Evolutionary conservation across 1,140 invertebrate genomes (phyloP), one percentile per base, ranked within the genome.

Genomic region (Tetragonula clypearis): DNA sequence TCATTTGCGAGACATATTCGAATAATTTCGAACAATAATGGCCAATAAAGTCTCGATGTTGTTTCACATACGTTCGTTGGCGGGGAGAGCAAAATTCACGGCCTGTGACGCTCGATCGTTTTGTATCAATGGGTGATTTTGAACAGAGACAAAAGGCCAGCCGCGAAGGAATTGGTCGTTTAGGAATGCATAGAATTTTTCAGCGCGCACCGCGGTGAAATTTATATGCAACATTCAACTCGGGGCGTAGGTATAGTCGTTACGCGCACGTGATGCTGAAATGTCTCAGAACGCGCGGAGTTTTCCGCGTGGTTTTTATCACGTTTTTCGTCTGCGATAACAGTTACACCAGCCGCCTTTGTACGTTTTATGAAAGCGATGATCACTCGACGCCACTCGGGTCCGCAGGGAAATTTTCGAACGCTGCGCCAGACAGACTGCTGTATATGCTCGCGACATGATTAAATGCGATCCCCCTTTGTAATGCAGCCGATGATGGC

Each of bases 131-230:
- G 41, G 2, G 26, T 23, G 21, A 66, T 56, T 53, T 55, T 23
- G 0, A 66, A 55, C 26, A n/a, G 41, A 82, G 80, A 76, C 56
- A 60, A 74, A 74, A 49, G 41, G 41, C 41, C 21, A 11, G 4
- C 5, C 55, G 26, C 21, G 30, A 58, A n/a, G 62, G 14, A 66
- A 30, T 14, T 66, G 41, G 23, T 15, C 72, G 26, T 85, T 86
- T 80, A 77, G 41, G 88, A 91, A 91, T 91, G 89, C 90, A 91
- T 90, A 84, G 86, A 90, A 90, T 90, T 87, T 89, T 90, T 90
- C 86, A 87, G 65, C 66, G 58, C 19, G 17, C 35, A 23, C 26
- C 26, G 72, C 56, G 71, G 30, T 85, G 77, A 30, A 76, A 87
- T 87, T 80, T 84, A 66, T 74, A 86, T 86, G 74, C 66, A 86